phyloP scores from a whole-genome alignment of 2,797 vertebrate genomes.

The Furcifer pardalis region DNA sequence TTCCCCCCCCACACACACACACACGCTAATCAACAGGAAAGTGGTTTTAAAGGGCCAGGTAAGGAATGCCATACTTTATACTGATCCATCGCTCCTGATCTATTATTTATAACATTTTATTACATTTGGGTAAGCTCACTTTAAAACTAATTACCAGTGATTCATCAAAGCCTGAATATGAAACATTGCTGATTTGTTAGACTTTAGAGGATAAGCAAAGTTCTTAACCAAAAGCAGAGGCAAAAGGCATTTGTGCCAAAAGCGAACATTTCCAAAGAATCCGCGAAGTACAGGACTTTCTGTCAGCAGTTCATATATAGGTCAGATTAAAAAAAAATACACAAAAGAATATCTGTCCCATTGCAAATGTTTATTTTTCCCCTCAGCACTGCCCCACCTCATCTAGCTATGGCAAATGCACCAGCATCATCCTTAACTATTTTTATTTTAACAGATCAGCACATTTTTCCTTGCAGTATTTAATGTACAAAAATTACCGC shows the following conservation, averaged over 20 bases:
- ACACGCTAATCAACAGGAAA: slow-evolving; percentile 65
- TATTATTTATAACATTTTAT: slow-evolving; percentile 58
- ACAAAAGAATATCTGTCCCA: slow-evolving; percentile 45
- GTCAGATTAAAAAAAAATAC: slow-evolving; percentile 34
- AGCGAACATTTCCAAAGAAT: slow-evolving; percentile 45
- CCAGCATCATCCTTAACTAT: slow-evolving; percentile 29
- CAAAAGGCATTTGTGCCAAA: slow-evolving; percentile 51
- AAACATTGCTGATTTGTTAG: slow-evolving; percentile 51
- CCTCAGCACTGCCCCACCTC: background rate
- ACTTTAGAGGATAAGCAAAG: slow-evolving; percentile 54
- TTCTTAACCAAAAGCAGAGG: slow-evolving; percentile 50
- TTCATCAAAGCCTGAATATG: slow-evolving; percentile 52
- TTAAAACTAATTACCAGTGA: slow-evolving; percentile 43
- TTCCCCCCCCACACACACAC: slow-evolving; percentile 64
- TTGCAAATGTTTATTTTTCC: slow-evolving; percentile 44
- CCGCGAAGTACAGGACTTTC: slow-evolving; percentile 48
- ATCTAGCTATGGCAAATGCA: slow-evolving; percentile 37
- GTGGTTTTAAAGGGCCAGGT: slow-evolving; percentile 54
- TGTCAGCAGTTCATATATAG: slow-evolving; percentile 64
- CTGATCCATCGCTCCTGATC: slow-evolving; percentile 27
- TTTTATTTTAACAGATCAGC: slow-evolving; percentile 34
- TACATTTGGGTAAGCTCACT: slow-evolving; percentile 39
- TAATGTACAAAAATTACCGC: slow-evolving; percentile 21
- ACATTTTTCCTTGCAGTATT: slow-evolving; percentile 11
- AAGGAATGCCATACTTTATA: slow-evolving; percentile 49